Base-by-base conservation (phyloP, 2,888 invertebrate genomes). In the Xanthorhoe spadicearia region DNA sequence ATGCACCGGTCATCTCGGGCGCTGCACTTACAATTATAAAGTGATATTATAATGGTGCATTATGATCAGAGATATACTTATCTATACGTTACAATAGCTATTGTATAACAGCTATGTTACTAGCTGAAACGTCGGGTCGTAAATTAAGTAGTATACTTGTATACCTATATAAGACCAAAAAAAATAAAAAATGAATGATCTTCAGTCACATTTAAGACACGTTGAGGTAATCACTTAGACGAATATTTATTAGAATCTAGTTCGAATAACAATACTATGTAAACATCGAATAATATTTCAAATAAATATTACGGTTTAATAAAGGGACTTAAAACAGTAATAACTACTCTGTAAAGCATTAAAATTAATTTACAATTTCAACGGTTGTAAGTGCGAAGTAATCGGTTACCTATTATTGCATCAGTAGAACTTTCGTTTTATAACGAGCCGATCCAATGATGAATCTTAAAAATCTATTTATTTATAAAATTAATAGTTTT, bases 401-500 rank as follows among this genome's bases (percentile, higher is more conserved):
- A 76, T 76, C 74, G 73, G 62, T 76, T 75, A 76, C 74, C 77
- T 76, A 77, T 75, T 76, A 79, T 81, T 78, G 76, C 77, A 74
- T 80, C 75, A 81, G 72, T 69, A 67, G 50, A 58, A 73, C 74
- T 75, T 74, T 75, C 74, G 69, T 69, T 69, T 74, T 69, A 49
- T 61, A 51, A 57, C 28, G 15, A 53, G 43, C 38, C 19, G 35
- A 38, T 49, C 23, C 35, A 32, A 48, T 53, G 17, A 57, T 51
- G 43, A 35, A 35, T 50, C 15, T 50, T 50, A 50, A n/a, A 7
- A 46, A 46, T 28, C 2, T 28, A 2, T 28, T n/a, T n/a, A n/a
- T n/a, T n/a, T n/a, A n/a, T n/a, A n/a, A n/a, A n/a, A n/a, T n/a
- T n/a, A n/a, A n/a, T n/a, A n/a, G n/a, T n/a, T n/a, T n/a, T n/a